Conservation (phyloP, 2,113 vertebrate species). For the Garra rufa region DNA sequence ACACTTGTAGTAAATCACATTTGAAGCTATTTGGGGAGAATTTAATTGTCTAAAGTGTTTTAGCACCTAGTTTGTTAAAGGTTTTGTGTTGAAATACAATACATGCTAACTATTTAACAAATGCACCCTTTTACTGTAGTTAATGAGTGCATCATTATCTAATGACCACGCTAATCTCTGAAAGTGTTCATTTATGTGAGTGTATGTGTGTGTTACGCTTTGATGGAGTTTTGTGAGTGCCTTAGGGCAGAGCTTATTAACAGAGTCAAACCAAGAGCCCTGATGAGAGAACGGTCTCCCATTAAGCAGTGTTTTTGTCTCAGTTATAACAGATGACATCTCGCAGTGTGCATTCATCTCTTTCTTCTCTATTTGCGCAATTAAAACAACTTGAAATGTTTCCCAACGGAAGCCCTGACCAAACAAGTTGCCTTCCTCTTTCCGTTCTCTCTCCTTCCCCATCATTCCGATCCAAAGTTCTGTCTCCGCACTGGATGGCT, state of each 20-base stretch:
- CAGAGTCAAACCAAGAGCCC: slow-evolving; percentile 43
- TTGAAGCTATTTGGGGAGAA: slow-evolving; percentile 16
- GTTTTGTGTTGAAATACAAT: background rate
- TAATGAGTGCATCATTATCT: slow-evolving; percentile 12
- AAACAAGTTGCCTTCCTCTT: slow-evolving; percentile 22
- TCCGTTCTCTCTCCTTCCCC: slow-evolving; percentile 31
- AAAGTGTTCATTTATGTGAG: background rate
- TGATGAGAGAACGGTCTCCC: slow-evolving; percentile 48
- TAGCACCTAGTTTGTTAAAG: background rate
- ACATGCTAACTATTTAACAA: background rate
- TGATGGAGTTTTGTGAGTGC: slow-evolving; percentile 45
- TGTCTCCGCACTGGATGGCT: slow-evolving; percentile 61
- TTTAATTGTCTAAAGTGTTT: background rate
- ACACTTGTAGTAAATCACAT: slow-evolving; percentile 8
- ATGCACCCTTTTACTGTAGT: background rate
- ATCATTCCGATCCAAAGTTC: slow-evolving; percentile 62
- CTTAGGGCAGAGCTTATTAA: slow-evolving; percentile 48
- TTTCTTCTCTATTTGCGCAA: background rate
- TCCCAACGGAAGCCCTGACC: slow-evolving; percentile 2
- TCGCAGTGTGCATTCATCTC: background rate
- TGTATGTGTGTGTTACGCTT: slow-evolving; percentile 19
- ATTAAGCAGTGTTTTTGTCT: slow-evolving; percentile 52
- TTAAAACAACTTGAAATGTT: slow-evolving; percentile 24
- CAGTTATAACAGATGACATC: slow-evolving; percentile 49
- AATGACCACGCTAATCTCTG: slow-evolving; percentile 21